Percentiles rank a stretch among this genome's conserved stretches.
These are phyloP conservation scores for Phyto melanocephala DNA, from an alignment of 2,888 invertebrate species.

Conservation along the genomic window DNA sequence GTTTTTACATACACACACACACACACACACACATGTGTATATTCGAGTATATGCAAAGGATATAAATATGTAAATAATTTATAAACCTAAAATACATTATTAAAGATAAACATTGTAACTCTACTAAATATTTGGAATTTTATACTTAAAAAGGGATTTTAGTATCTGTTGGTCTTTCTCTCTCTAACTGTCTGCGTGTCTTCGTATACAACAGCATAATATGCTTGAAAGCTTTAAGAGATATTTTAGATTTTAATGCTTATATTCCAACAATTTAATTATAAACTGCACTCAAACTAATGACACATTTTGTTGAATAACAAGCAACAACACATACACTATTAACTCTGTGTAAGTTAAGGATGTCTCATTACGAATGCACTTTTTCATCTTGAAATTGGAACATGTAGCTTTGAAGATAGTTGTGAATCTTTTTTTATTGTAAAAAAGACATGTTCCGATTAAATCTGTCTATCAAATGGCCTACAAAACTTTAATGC, in stretches of 20 bases:
- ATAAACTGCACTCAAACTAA: slow-evolving; percentile 51
- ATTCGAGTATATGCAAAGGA: neutral
- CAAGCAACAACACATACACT: slow-evolving; percentile 4
- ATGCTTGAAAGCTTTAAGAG: slow-evolving; percentile 43
- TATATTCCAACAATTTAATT: slow-evolving; percentile 54
- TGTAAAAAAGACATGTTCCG: too few species aligned
- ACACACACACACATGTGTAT: neutral
- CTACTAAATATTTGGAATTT: slow-evolving; percentile 19
- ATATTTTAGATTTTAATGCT: slow-evolving; percentile 46
- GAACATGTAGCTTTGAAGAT: too few species aligned
- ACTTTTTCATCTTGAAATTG: too few species aligned
- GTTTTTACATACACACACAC: neutral
- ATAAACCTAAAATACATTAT: neutral
- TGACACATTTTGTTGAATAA: slow-evolving; percentile 36
- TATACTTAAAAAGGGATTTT: slow-evolving; percentile 20
- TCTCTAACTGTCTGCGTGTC: neutral
- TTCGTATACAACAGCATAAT: neutral
- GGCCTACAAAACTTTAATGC: too few species aligned
- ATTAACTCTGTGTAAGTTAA: too few species aligned
- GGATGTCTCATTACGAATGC: too few species aligned
- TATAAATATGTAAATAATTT: neutral
- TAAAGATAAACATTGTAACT: slow-evolving; percentile 8
- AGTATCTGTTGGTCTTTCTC: neutral
- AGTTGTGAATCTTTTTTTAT: too few species aligned
- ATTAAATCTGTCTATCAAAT: too few species aligned